phyloP scores from a whole-genome alignment of 2,888 invertebrate species.

The Drosophila cracens region DNA sequence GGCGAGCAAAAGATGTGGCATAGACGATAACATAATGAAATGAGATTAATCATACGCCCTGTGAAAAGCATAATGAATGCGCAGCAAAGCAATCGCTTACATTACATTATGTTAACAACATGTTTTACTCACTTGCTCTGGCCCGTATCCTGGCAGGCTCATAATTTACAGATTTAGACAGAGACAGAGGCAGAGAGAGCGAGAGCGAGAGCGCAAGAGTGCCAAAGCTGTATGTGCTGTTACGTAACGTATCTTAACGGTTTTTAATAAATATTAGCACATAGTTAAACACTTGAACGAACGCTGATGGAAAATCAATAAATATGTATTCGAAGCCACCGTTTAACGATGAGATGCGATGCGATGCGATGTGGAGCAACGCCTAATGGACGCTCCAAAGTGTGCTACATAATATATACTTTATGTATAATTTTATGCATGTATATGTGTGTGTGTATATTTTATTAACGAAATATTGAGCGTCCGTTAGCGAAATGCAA shows the following conservation, averaged over 20 bases:
- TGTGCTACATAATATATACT: constrained; percentile 42
- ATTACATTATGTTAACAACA: constrained; percentile 60
- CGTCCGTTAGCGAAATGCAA: constrained; percentile 30
- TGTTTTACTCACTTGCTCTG: constrained; percentile 38
- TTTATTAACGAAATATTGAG: constrained; percentile 74
- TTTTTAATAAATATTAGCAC: constrained; percentile 80
- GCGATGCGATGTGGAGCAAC: constrained; percentile 11
- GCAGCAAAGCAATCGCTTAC: constrained; percentile 47
- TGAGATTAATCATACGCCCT: constrained; percentile 78
- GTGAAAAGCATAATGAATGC: constrained; percentile 68
- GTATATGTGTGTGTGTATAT: constrained; percentile 13
- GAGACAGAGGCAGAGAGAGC: neutral
- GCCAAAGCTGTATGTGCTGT: constrained; percentile 36
- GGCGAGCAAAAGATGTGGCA: constrained; percentile 51
- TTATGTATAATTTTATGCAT: constrained; percentile 2
- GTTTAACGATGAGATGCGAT: constrained; percentile 2
- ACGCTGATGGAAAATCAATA: constrained; percentile 79
- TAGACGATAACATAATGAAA: constrained; percentile 72
- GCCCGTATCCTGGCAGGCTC: constrained; percentile 8
- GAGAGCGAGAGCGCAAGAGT: constrained; percentile 15
- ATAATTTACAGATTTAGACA: constrained; percentile 43
- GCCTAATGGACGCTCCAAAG: constrained; percentile 62
- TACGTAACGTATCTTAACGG: constrained; percentile 59
- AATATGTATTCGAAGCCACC: constrained; percentile 35
- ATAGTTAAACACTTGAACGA: constrained; percentile 77